Base-by-base conservation (phyloP, 1,140 invertebrate genomes). In the Anagrus nilaparvatae region DNA sequence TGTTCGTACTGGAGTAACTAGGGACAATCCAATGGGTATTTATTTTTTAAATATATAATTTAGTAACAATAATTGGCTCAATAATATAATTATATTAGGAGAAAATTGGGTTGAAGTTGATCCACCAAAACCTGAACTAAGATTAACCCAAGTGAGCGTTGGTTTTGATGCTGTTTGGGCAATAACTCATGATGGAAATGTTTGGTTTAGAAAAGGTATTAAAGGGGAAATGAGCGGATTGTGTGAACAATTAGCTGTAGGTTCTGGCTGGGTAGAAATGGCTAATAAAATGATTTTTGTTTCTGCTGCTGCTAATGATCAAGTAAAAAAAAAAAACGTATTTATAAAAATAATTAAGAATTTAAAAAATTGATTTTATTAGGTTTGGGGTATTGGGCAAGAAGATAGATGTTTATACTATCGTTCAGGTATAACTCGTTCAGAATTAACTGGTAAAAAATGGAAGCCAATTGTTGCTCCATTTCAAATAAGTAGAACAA, bases 151-250 rank as follows among this genome's bases (percentile, higher is more conserved):
- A 62, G 67, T 94, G 5, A 82, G 85, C 41, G 84, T 92, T 14
- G 90, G 91, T 4, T 75, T 72, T n/a, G 79, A 86, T 70, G 72
- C 80, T 4, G 83, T 92, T 6, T 95, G 91, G 91, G 87, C 82
- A 46, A 66, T 92, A 6, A 84, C 82, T 33, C 79, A 84, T 53
- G 82, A 90, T 58, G 77, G 81, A 41, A 77, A 79, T 55, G 84
- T 91, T n/a, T 93, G 87, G 87, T 92, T 91, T 59, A 72, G 87
- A 49, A 82, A 87, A 65, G 87, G 88, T 18, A 76, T 92, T 17
- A 79, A 80, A 59, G 79, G 81, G 5, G 78, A 79, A 53, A 72
- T 72, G 44, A 71, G 78, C 20, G 79, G 77, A 14, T 65, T 76
- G 40, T 82, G 77, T 51, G 81, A 84, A 61, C 74, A 79, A 55